Conservation (phyloP, 2,113 vertebrate genomes). For the Platycercus adscitus region DNA sequence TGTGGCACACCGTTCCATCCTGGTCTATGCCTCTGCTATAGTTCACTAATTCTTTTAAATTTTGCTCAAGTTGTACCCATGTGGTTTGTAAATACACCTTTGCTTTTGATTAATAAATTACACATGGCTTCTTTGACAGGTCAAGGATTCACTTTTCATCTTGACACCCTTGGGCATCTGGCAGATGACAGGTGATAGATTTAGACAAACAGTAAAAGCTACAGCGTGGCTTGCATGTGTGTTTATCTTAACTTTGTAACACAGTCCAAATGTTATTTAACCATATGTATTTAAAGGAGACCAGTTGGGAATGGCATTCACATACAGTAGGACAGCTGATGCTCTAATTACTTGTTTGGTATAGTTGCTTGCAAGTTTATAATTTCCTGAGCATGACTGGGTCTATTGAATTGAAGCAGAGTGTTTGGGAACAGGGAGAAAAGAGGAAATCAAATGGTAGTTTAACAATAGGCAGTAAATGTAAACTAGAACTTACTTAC, state of each 20-base stretch:
- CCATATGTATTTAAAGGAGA: not conserved
- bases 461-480: constrained; percentile 20
- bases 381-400: not conserved
- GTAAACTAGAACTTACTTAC: not conserved
- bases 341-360: not conserved
- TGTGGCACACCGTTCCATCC: not conserved
- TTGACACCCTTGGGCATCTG: not conserved
- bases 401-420: not conserved
- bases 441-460: not conserved
- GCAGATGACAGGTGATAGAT: not conserved
- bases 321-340: not conserved
- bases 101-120: constrained; percentile 14
- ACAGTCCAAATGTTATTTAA: not conserved
- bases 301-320: not conserved
- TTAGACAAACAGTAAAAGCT: constrained; percentile 17
- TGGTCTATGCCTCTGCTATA: not conserved
- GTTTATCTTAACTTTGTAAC: constrained; percentile 20
- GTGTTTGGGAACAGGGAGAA: not conserved
- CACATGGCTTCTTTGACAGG: constrained; percentile 8
- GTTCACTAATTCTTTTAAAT: not conserved
- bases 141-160: constrained; percentile 2
- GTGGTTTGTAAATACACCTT: constrained; percentile 14
- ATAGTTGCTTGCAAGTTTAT: not conserved
- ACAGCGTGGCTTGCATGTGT: not conserved
- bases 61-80: not conserved